Conservation (phyloP, 2,113 vertebrate genomes). For the Cariama cristata region DNA sequence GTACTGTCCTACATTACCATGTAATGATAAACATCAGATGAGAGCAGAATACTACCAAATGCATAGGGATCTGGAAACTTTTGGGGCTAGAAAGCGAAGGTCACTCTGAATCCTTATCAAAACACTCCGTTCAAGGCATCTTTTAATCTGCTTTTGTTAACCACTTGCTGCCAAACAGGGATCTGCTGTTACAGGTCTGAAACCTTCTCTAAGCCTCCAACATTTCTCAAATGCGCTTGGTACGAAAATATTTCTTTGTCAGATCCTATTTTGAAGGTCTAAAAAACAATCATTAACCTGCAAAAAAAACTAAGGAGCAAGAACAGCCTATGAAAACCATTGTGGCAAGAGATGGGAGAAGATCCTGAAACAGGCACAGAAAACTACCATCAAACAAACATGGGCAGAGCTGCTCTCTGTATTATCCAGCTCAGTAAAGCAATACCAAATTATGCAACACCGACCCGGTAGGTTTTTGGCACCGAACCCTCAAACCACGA, state of each 20-base stretch:
- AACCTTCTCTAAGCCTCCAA: neutral
- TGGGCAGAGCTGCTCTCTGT: neutral
- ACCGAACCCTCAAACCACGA: neutral
- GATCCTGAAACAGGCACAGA: neutral
- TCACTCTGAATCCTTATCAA: neutral
- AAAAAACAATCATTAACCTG: neutral
- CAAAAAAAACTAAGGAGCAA: neutral
- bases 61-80: neutral
- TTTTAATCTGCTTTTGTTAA: neutral
- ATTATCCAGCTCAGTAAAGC: neutral
- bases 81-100: neutral
- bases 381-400: neutral
- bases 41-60: neutral
- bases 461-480: neutral
- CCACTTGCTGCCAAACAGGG: neutral
- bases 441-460: neutral
- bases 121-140: neutral
- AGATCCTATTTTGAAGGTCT: neutral
- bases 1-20: neutral
- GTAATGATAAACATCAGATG: neutral
- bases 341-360: neutral
- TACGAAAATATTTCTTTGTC: neutral
- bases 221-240: rapidly evolving
- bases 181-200: neutral
- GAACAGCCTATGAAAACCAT: rapidly evolving